Conservation (phyloP, 2,888 invertebrate genomes). For the Synergus laeviventris region DNA sequence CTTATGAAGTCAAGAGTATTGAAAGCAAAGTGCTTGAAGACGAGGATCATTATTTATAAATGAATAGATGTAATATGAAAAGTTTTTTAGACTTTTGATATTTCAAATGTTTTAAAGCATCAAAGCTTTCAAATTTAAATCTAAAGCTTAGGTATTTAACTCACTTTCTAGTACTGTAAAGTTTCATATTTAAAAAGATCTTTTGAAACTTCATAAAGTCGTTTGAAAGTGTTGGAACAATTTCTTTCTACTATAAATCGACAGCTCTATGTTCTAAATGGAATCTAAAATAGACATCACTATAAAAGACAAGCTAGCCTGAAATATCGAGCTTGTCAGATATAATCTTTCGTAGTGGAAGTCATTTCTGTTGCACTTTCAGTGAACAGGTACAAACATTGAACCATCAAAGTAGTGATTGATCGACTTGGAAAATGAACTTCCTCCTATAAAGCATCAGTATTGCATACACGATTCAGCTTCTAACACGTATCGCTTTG, state of each 20-base stretch:
- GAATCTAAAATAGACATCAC: not conserved
- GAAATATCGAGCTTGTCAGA: slow-evolving; percentile 23
- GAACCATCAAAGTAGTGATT: slow-evolving; percentile 35
- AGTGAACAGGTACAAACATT: slow-evolving; percentile 22
- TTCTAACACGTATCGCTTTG: not conserved
- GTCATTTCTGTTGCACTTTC: slow-evolving; percentile 5
- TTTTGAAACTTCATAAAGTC: not conserved
- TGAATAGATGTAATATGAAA: not conserved
- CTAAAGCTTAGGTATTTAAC: not conserved
- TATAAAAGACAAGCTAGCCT: slow-evolving; percentile 3
- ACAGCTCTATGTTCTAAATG: no score
- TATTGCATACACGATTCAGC: not conserved
- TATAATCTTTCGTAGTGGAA: slow-evolving; percentile 9
- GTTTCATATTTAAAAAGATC: not conserved
- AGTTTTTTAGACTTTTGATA: not conserved
- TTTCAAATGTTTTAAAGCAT: not conserved
- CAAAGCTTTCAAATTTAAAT: not conserved
- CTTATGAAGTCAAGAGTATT: no score
- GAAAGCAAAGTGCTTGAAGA: not conserved
- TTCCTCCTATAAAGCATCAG: not conserved
- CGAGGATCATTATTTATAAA: not conserved
- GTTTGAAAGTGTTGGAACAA: no score
- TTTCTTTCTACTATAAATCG: no score
- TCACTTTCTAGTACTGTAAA: not conserved
- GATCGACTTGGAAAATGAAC: slow-evolving; percentile 30